Evolutionary conservation across 2,888 invertebrate species (phyloP), one percentile per base, ranked within the genome.

Genomic region (Heliconius hortense): DNA sequence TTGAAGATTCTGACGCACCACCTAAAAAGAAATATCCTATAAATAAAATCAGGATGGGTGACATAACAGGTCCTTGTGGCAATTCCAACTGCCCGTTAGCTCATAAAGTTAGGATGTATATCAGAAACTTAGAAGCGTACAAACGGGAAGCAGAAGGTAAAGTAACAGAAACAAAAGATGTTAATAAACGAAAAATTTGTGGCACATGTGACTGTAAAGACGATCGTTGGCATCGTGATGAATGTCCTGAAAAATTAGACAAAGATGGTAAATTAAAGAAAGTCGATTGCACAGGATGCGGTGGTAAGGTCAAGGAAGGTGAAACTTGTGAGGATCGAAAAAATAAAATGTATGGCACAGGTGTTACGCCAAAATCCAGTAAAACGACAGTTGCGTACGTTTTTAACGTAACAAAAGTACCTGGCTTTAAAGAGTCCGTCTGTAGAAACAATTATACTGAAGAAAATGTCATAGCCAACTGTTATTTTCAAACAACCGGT

Each of bases 21-120:
- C 83, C 83, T 76, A 85, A 86, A 78, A 90, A 88, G 80, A 83
- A 81, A 72, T 89, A 91, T 82, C 81, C 89, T 24, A 88, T 91
- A 31, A 85, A 90, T 73, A 91, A 91, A 79, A 89, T 94, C 70
- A 88, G 88, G 80, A 94, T 94, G 93, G 93, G 94, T 74, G 93
- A 94, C 79, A 94, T 94, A 56, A 86, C 83, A 62, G 94, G 94
- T 7, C 93, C 94, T 2, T 94, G 94, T 82, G 94, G 94, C 68
- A 94, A 94, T 81, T 74, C 85, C 39, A 93, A 90, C 72, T 94
- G 94, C 81, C 82, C 87, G 60, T 82, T 94, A 78, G 93, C 93
- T 60, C 92, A 92, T 80, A 94, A 91, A 85, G 89, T 94, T 2
- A 91, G 83, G 81, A 86, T 82, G 15, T 94, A 93, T 76, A 89